Percentiles rank a stretch among this genome's conserved stretches.
phyloP scores from a whole-genome alignment of 2,797 vertebrate genomes.

The Acipenser ruthenus region DNA sequence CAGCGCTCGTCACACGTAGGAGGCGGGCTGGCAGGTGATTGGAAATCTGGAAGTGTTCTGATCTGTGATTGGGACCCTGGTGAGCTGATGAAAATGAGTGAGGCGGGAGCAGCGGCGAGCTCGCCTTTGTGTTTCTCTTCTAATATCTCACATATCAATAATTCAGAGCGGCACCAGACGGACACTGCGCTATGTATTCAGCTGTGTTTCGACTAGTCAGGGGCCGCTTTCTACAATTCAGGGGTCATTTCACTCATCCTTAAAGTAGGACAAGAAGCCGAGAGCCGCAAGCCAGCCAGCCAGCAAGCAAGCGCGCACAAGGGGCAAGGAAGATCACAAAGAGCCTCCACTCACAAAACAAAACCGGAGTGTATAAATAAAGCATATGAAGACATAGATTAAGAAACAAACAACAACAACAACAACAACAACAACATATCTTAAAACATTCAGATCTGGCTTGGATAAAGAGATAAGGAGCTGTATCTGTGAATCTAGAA shows the following conservation, averaged over 20 bases:
- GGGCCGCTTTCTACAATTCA: constrained; percentile 53
- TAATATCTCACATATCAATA: constrained; percentile 73
- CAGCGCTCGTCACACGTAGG: constrained; percentile 41
- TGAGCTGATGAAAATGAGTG: constrained; percentile 28
- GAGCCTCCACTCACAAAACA: not conserved
- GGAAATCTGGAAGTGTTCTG: constrained; percentile 54
- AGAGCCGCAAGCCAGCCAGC: constrained; percentile 18
- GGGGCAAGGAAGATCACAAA: not conserved
- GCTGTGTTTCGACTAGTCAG: constrained; percentile 54
- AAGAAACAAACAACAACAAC: constrained; percentile 8
- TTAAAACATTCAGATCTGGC: constrained; percentile 10
- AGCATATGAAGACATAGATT: constrained; percentile 7
- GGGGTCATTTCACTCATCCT: constrained; percentile 30
- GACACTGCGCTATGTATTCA: constrained; percentile 72
- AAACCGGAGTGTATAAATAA: constrained; percentile 12
- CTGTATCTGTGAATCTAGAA: constrained; percentile 6
- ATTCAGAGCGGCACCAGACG: constrained; percentile 67
- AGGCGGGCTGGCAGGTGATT: constrained; percentile 62
- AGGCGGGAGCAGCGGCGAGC: constrained; percentile 48
- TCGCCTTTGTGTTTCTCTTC: constrained; percentile 72
- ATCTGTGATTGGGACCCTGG: constrained; percentile 52
- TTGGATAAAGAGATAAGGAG: constrained; percentile 27
- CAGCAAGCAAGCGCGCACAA: constrained; percentile 12
- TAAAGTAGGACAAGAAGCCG: constrained; percentile 44
- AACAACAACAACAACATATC: constrained; percentile 1